Percentiles rank a stretch among this genome's conserved stretches.
These are phyloP conservation scores for Pampusana beccarii DNA, from an alignment of 2,113 vertebrate species.

Conservation along the genomic window DNA sequence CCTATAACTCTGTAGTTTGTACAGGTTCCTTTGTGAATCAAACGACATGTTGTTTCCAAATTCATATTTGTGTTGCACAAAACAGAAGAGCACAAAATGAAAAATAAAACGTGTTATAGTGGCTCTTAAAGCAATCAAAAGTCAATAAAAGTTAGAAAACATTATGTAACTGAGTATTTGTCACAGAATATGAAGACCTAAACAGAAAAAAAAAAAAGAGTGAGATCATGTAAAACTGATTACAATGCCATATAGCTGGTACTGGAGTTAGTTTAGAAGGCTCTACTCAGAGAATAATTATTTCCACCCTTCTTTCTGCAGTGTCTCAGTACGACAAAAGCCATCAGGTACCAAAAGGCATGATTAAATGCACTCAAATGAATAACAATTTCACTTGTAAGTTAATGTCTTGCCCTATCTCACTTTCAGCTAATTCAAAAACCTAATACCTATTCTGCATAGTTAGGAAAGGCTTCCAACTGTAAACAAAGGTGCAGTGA, in stretches of 20 bases:
- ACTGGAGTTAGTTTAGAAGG: background rate
- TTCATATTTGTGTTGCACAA: background rate
- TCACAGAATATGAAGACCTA: background rate
- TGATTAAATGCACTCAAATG: background rate
- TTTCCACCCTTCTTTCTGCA: background rate
- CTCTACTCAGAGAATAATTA: background rate
- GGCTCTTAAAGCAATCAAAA: background rate
- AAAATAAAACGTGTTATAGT: background rate
- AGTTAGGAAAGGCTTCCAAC: background rate
- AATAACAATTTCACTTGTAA: background rate
- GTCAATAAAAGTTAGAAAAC: background rate
- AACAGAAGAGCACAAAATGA: background rate
- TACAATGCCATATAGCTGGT: background rate
- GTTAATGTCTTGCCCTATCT: background rate
- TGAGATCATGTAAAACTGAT: background rate
- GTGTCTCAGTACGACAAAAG: background rate
- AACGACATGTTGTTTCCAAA: background rate
- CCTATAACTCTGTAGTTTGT: background rate
- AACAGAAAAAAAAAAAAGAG: background rate
- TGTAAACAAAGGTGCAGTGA: constrained; percentile 13
- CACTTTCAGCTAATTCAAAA: constrained; percentile 6
- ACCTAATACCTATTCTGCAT: background rate
- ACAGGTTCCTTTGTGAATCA: background rate
- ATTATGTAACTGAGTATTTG: background rate
- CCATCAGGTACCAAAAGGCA: background rate